Evolutionary conservation across 2,113 vertebrate species (phyloP).

Genomic region (Coturnix japonica): DNA sequence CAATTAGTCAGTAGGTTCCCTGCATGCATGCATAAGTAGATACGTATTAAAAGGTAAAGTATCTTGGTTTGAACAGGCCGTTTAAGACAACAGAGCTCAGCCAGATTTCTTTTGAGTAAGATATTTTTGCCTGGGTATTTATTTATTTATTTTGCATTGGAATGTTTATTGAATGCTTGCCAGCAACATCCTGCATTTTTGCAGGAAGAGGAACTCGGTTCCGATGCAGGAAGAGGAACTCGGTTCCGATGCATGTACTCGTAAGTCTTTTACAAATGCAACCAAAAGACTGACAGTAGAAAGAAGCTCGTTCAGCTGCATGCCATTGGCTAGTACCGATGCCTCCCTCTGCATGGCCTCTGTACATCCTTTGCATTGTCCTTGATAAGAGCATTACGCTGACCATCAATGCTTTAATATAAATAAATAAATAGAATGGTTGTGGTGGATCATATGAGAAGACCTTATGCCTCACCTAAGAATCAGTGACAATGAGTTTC

Average conservation of each 20-base stretch:
- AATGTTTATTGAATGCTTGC: neutral
- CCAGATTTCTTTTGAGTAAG: neutral
- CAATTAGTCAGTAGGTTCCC: neutral
- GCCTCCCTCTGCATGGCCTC: neutral
- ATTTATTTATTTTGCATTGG: constrained; percentile 58
- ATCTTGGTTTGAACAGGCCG: neutral
- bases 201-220: neutral
- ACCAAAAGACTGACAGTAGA: neutral
- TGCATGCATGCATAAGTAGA: neutral
- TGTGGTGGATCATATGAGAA: neutral
- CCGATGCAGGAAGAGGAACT: neutral
- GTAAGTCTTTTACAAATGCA: neutral
- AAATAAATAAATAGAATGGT: constrained; percentile 23
- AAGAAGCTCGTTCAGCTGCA: neutral
- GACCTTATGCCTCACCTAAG: neutral
- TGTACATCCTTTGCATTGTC: neutral
- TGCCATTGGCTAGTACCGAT: neutral
- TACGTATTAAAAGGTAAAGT: constrained; percentile 9
- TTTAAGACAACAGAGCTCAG: neutral
- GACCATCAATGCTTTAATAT: neutral
- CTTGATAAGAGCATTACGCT: neutral
- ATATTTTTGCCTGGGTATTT: constrained; percentile 52
- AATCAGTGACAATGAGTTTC: fast-evolving
- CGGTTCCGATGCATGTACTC: neutral
- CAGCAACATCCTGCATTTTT: neutral